These are phyloP conservation scores for Mesorhabditis sp. DNA, from an alignment of 2,888 invertebrate species.

Conservation along the genomic window DNA sequence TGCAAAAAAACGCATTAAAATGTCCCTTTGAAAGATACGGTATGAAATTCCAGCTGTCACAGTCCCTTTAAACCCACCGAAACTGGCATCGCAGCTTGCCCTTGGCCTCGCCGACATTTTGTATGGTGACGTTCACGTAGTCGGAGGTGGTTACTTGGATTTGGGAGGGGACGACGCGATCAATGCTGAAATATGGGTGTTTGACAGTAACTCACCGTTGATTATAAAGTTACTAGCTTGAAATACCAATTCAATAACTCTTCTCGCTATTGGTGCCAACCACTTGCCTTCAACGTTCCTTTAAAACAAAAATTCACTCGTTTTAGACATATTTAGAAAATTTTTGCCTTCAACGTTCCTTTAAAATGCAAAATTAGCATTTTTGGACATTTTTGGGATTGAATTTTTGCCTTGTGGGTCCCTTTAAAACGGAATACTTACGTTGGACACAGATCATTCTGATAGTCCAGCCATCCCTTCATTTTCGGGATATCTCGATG, in stretches of 20 bases:
- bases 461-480: slow-evolving; percentile 38
- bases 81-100: slow-evolving; percentile 30
- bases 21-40: no score
- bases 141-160: slow-evolving; percentile 51
- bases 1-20: no score
- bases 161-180: slow-evolving; percentile 45
- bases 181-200: slow-evolving; percentile 46
- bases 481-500: slow-evolving; percentile 31
- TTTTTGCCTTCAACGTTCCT: background rate
- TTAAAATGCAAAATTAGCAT: background rate
- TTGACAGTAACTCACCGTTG: no score
- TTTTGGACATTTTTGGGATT: background rate
- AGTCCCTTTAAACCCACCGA: slow-evolving; percentile 21
- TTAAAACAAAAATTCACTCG: background rate
- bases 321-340: no score
- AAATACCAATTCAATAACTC: no score
- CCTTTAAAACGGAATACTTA: slow-evolving; percentile 11
- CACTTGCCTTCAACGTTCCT: background rate
- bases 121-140: slow-evolving; percentile 76
- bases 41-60: background rate
- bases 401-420: no score
- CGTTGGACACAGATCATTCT: slow-evolving; percentile 38
- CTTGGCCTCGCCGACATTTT: slow-evolving; percentile 74
- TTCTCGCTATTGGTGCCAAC: background rate
- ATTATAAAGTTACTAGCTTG: no score